These are phyloP conservation scores for Plebejus anna DNA, from an alignment of 2,888 invertebrate species.

Conservation along the genomic window DNA sequence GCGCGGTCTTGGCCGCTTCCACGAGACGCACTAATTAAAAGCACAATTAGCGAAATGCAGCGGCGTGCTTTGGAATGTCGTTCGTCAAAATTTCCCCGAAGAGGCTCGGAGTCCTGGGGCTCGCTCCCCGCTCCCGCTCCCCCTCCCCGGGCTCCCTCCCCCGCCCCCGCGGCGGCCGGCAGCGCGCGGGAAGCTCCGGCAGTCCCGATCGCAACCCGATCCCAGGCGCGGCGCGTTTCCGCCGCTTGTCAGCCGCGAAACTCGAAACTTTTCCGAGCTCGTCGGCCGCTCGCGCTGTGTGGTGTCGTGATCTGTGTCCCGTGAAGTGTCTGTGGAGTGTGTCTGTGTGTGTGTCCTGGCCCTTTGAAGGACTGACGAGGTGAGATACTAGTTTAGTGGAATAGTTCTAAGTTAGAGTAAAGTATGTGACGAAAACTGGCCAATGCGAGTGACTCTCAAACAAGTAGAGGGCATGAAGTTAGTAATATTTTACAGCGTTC, in stretches of 20 bases:
- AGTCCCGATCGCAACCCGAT: conserved; percentile 35
- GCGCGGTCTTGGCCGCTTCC: conserved; percentile 27
- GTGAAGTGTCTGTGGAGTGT: conserved; percentile 22
- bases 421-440: not conserved
- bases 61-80: conserved; percentile 57
- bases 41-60: conserved; percentile 68
- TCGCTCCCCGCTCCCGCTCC: conserved; percentile 31
- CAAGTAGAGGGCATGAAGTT: no score
- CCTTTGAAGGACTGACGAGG: not conserved
- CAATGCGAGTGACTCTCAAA: not conserved
- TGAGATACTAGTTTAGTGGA: not conserved
- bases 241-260: not conserved
- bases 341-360: conserved; percentile 2
- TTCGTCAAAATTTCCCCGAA: conserved; percentile 70
- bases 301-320: not conserved
- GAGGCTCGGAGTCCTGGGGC: conserved; percentile 44
- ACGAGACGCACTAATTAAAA: conserved; percentile 55
- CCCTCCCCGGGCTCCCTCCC: conserved; percentile 29
- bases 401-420: not conserved
- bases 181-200: conserved; percentile 36
- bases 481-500: no score
- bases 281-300: not conserved
- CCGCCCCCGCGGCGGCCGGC: conserved; percentile 40
- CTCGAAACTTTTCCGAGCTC: conserved; percentile 38
- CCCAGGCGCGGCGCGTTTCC: conserved; percentile 32